phyloP scores from a whole-genome alignment of 1,140 invertebrate genomes.

The Neodiprion pinetum region DNA sequence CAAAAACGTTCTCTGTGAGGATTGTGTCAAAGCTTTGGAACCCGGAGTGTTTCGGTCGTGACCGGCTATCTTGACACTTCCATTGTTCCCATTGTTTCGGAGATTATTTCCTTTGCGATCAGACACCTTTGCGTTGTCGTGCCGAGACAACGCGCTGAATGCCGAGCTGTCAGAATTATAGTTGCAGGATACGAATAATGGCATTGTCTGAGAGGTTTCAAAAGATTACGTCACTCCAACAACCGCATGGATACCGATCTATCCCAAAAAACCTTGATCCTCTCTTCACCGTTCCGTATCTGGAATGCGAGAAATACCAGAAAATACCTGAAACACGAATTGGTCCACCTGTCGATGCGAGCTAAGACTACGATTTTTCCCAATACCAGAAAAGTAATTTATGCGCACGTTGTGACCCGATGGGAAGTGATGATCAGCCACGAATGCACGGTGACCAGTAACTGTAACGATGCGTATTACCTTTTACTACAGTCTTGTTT shows the following conservation, averaged over 20 bases:
- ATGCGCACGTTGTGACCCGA: background rate
- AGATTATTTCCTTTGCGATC: background rate
- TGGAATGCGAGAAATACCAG: no score
- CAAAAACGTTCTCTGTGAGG: background rate
- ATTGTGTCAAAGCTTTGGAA: background rate
- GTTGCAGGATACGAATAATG: background rate
- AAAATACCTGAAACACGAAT: no score
- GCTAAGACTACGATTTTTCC: background rate
- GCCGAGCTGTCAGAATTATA: no score
- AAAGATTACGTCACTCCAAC: slow-evolving; percentile 2
- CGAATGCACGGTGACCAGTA: background rate
- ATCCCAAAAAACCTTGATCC: background rate
- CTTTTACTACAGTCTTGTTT: slow-evolving; percentile 11
- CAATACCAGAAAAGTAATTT: background rate
- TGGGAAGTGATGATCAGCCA: background rate
- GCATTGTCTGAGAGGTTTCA: background rate
- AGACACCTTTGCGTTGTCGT: background rate
- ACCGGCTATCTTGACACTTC: background rate
- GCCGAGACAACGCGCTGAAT: background rate
- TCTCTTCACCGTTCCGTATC: background rate
- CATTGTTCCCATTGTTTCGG: slow-evolving; percentile 2
- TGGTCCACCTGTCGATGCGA: no score
- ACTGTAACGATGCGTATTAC: slow-evolving; percentile 30
- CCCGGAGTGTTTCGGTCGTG: background rate
- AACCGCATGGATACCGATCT: background rate